phyloP scores from a whole-genome alignment of 2,113 vertebrate genomes.

The Podarcis raffonei region DNA sequence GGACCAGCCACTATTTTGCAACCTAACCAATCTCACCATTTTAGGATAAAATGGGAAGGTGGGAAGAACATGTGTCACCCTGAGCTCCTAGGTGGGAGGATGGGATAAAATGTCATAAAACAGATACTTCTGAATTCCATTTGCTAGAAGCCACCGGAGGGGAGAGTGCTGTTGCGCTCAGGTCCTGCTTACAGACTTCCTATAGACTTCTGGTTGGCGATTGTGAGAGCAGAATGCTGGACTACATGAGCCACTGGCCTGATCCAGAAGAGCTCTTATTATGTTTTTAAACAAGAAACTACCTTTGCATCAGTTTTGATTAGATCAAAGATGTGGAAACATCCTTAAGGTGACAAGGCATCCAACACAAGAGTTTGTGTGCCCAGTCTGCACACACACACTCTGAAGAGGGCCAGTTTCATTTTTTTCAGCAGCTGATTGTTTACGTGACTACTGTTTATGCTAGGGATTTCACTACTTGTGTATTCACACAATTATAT shows the following conservation, averaged over 20 bases:
- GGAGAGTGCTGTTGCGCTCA: too few species aligned
- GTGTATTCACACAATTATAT: background rate
- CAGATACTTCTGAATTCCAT: background rate
- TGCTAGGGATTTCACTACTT: rapidly evolving
- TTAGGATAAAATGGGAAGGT: background rate
- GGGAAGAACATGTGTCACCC: background rate
- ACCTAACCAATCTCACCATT: too few species aligned
- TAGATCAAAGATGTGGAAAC: background rate
- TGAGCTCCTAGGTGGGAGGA: too few species aligned
- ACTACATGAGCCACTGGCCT: too few species aligned
- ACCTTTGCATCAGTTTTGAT: background rate
- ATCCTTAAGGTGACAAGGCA: background rate
- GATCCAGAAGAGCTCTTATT: background rate
- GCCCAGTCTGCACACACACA: rapidly evolving
- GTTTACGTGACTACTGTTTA: too few species aligned
- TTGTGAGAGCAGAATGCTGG: too few species aligned
- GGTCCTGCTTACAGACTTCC: too few species aligned
- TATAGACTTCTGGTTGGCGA: too few species aligned
- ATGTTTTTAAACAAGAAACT: background rate
- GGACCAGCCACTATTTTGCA: background rate
- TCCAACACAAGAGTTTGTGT: background rate
- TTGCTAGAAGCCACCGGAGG: too few species aligned
- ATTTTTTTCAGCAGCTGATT: background rate
- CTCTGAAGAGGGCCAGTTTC: background rate
- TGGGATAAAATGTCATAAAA: background rate